Percentiles rank a stretch among this genome's conserved stretches.
These are phyloP conservation scores for Drosophila kurseongensis DNA, from an alignment of 1,140 invertebrate species.

Conservation along the genomic window DNA sequence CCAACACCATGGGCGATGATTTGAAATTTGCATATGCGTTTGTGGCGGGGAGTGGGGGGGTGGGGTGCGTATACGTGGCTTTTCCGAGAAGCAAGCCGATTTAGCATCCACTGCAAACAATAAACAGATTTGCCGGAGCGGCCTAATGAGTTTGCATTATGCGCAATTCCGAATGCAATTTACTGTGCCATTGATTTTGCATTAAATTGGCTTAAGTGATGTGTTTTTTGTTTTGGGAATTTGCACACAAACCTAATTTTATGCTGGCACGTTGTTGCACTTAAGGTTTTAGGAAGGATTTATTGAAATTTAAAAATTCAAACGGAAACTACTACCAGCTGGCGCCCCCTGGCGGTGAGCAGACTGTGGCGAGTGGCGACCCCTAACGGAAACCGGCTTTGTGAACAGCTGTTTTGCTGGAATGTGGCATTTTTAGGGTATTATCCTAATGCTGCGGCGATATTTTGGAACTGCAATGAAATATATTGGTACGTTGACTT, in stretches of 20 bases:
- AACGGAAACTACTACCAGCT: neutral
- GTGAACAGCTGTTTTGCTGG: neutral
- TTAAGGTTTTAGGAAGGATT: neutral
- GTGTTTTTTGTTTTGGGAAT: constrained; percentile 10
- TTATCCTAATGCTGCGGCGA: constrained; percentile 12
- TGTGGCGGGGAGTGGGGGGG: neutral
- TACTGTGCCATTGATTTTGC: constrained; percentile 51
- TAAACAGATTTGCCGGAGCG: constrained; percentile 63
- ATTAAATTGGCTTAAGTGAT: constrained; percentile 32
- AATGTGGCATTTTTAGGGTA: constrained; percentile 2
- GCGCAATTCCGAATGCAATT: constrained; percentile 49
- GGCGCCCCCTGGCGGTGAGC: constrained; percentile 14
- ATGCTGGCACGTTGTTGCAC: neutral
- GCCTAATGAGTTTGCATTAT: constrained; percentile 68
- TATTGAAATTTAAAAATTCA: neutral
- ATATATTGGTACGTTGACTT: constrained; percentile 58
- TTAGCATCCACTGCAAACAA: constrained; percentile 40
- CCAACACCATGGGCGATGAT: constrained; percentile 14
- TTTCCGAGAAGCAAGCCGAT: neutral
- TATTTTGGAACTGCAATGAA: constrained; percentile 65
- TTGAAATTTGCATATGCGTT: constrained; percentile 49
- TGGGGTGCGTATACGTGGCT: neutral
- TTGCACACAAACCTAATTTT: neutral
- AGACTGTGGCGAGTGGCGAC: neutral
- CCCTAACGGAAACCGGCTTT: neutral